Evolutionary conservation across 2,113 vertebrate species (phyloP).

Genomic region (Athene noctua): DNA sequence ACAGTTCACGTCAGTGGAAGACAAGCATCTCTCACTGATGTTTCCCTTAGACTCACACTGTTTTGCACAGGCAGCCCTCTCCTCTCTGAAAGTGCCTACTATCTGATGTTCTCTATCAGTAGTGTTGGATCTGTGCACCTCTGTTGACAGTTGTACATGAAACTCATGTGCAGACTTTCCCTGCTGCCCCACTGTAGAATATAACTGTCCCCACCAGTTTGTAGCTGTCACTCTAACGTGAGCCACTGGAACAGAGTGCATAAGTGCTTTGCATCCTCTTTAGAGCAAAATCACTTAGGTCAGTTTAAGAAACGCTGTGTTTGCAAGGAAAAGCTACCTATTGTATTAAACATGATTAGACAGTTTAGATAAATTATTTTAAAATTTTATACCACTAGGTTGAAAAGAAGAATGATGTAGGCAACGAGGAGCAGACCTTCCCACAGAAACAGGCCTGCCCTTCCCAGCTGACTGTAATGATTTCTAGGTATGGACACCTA

Average conservation of each 20-base stretch:
- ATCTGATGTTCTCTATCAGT: not conserved
- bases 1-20: not conserved
- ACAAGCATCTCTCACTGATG: not conserved
- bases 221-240: rapidly evolving
- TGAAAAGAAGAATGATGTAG: not conserved
- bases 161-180: not conserved
- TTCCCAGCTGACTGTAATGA: not conserved
- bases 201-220: not conserved
- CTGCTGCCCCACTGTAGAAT: not conserved
- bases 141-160: not conserved
- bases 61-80: not conserved
- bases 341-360: not conserved
- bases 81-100: not conserved
- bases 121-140: not conserved
- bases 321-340: not conserved
- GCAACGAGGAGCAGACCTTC: not conserved
- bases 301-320: not conserved
- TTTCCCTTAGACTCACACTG: not conserved
- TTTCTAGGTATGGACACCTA: not conserved
- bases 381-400: not conserved
- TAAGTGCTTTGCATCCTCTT: not conserved
- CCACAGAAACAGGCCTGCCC: not conserved
- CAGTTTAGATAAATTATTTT: not conserved
- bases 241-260: not conserved
- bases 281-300: not conserved